Conservation (phyloP, 2,888 invertebrate genomes). For the Phengaris alcon region DNA sequence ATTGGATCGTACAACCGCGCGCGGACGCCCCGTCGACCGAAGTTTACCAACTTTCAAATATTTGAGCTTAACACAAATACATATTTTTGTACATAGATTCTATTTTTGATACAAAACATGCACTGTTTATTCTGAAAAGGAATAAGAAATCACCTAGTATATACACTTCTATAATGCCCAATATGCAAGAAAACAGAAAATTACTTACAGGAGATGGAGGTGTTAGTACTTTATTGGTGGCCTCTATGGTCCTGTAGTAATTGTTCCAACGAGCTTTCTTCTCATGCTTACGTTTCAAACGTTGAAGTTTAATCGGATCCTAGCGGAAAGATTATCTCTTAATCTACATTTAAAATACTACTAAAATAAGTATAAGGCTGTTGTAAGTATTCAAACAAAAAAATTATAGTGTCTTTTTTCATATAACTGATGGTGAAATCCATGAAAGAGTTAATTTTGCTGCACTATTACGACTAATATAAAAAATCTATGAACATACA, state of each 20-base stretch:
- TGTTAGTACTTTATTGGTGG: slow-evolving; percentile 64
- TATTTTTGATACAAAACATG: no score
- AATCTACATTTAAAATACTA: neutral
- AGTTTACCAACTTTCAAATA: no score
- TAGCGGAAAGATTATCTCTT: slow-evolving; percentile 38
- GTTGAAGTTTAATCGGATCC: slow-evolving; percentile 65
- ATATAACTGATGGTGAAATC: no score
- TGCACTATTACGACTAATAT: no score
- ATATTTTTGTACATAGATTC: no score
- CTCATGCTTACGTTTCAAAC: slow-evolving; percentile 65
- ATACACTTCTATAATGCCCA: neutral
- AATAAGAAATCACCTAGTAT: no score
- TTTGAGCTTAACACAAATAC: no score
- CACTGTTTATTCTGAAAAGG: no score
- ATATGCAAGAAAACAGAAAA: neutral
- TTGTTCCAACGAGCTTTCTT: slow-evolving; percentile 74
- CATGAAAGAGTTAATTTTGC: no score
- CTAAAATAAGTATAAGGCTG: neutral
- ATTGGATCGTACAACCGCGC: no score
- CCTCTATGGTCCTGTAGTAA: slow-evolving; percentile 65
- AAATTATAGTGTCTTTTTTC: neutral
- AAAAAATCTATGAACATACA: no score
- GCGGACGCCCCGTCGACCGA: no score
- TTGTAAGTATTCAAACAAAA: neutral
- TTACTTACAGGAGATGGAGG: slow-evolving; percentile 54